Evolutionary conservation across 2,113 vertebrate species (phyloP).

Genomic region (Chamaea fasciata): DNA sequence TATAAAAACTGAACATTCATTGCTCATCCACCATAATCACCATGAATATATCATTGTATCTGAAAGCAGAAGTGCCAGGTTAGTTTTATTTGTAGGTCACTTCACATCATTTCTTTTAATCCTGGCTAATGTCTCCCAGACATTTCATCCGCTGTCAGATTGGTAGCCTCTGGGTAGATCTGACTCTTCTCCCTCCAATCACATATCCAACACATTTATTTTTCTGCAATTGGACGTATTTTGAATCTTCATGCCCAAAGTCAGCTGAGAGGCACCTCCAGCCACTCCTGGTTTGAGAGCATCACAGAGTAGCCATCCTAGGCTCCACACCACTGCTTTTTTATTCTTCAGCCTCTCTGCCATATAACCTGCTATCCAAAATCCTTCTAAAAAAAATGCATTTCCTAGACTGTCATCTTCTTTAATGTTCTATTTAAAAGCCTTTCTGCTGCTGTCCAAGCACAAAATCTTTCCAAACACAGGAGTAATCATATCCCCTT

Average conservation of each 20-base stretch:
- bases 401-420: not conserved
- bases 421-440: not conserved
- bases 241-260: not conserved
- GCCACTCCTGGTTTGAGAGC: not conserved
- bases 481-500: not conserved
- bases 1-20: conserved; percentile 2
- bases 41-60: not conserved
- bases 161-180: not conserved
- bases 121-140: not conserved
- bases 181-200: not conserved
- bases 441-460: not conserved
- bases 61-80: not conserved
- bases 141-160: not conserved
- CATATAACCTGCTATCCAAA: not conserved
- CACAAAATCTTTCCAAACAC: not conserved
- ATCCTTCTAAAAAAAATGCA: not conserved
- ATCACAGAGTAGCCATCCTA: not conserved
- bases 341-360: not conserved
- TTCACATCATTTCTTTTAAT: not conserved
- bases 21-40: not conserved
- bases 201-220: not conserved
- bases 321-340: not conserved
- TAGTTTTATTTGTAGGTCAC: not conserved
- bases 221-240: not conserved
- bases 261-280: not conserved